These are phyloP conservation scores for Tenthredo notha DNA, from an alignment of 2,888 invertebrate genomes.

Conservation along the genomic window DNA sequence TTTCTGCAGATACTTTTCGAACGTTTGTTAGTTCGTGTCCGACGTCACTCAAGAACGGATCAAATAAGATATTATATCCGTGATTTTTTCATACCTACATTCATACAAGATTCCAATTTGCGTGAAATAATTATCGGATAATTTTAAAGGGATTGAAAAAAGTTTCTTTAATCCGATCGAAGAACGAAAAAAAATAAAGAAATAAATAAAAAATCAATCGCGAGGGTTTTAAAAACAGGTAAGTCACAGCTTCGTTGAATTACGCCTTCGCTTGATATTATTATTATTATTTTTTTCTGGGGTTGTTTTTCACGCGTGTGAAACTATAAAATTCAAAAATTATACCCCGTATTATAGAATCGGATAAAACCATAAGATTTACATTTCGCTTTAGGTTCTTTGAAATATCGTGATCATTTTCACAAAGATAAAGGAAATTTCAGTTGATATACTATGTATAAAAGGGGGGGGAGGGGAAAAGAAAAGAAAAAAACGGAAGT, in stretches of 20 bases:
- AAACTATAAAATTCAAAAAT: neutral
- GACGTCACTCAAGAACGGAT: conserved; percentile 28
- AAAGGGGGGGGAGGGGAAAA: no score
- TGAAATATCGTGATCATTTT: neutral
- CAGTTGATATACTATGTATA: neutral
- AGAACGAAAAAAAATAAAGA: neutral
- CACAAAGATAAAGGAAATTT: neutral
- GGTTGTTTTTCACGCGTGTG: neutral
- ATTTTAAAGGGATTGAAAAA: neutral
- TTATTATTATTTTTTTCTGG: neutral
- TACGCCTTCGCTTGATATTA: neutral
- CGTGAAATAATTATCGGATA: neutral
- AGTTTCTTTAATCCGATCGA: neutral
- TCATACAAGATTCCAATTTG: neutral
- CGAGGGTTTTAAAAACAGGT: neutral
- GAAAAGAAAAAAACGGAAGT: neutral
- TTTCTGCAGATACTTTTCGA: conserved; percentile 9
- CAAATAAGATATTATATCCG: neutral
- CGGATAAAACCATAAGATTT: neutral
- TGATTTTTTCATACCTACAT: neutral
- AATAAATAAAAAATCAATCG: neutral
- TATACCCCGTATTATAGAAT: neutral
- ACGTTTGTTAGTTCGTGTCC: conserved; percentile 17
- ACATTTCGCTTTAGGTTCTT: neutral
- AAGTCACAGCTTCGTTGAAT: neutral